These are phyloP conservation scores for Artibeus jamaicensis DNA, from an alignment of 2,797 vertebrate genomes.

Conservation along the genomic window DNA sequence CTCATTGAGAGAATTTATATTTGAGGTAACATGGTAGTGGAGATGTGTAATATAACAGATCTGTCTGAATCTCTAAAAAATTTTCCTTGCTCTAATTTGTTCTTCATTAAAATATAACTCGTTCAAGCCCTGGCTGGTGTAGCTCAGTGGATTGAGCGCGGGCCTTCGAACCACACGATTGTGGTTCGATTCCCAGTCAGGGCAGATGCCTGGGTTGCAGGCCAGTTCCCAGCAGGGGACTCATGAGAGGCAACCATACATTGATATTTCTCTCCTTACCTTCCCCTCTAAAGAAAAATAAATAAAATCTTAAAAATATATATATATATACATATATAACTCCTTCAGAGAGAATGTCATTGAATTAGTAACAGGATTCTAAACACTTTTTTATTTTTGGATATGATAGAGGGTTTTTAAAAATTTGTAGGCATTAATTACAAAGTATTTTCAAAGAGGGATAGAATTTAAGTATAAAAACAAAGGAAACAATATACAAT, in stretches of 20 bases:
- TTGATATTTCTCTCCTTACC: no score
- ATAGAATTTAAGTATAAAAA: slow-evolving; percentile 16
- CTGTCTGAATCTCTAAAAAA: neutral
- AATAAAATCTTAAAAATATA: no score
- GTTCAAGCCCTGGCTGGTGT: no score
- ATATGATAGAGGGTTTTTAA: neutral
- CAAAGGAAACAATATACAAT: neutral
- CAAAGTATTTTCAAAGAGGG: neutral
- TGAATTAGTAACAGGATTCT: slow-evolving; percentile 16
- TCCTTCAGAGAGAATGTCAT: neutral
- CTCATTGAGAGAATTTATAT: neutral
- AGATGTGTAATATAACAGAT: neutral
- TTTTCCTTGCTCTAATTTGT: slow-evolving; percentile 27
- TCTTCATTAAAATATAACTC: neutral
- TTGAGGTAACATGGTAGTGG: neutral
- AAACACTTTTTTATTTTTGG: neutral
- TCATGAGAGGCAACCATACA: no score
- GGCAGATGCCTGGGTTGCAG: no score
- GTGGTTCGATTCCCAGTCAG: no score
- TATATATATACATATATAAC: no score
- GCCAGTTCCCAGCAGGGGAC: no score
- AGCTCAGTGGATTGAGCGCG: no score
- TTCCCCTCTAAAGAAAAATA: no score
- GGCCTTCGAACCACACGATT: no score
- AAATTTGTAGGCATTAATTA: neutral